Base-by-base conservation (phyloP, 1,140 invertebrate genomes). In the Galleria mellonella region DNA sequence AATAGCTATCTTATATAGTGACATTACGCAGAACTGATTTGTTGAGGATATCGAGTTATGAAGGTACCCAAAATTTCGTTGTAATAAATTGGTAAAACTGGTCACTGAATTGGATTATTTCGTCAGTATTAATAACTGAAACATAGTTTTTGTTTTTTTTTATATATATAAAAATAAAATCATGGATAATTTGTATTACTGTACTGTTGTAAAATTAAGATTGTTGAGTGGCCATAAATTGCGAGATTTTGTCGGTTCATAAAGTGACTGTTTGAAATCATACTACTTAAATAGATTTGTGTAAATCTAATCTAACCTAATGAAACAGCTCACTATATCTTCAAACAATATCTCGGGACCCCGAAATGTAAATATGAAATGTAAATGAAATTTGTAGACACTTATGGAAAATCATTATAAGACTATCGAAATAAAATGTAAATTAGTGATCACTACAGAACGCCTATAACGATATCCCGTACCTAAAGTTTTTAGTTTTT, bases 401-500 rank as follows among this genome's bases (percentile, higher is more conserved):
- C 65, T 67, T 72, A 73, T 50, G 30, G 23, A 23, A 6, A 53
- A 51, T 54, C 43, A 54, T 60, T 56, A 53, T 65, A 62, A 57
- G 49, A 60, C 38, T 70, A 72, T 70, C 56, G 63, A 55, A 55
- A 59, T 68, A 64, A 71, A 67, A 68, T 78, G 64, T 79, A 77
- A 79, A 78, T 68, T 77, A 81, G 71, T 51, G 60, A 72, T 76
- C 76, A 74, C 72, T 49, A 55, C 73, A 73, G 51, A 77, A 68
- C 62, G 62, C 72, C 71, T 72, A 59, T 75, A 72, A 73, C 62
- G 62, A 77, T 83, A 79, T 84, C 73, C 81, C 60, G 68, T 83
- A 77, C 74, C 74, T 83, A 84, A 79, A 72, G 53, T 78, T 83
- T 83, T 81, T 83, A 81, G 75, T 83, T 83, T 81, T 62, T 75